Evolutionary conservation across 2,888 invertebrate genomes (phyloP), one percentile per base, ranked within the genome.

Genomic region (Gortyna flavago): DNA sequence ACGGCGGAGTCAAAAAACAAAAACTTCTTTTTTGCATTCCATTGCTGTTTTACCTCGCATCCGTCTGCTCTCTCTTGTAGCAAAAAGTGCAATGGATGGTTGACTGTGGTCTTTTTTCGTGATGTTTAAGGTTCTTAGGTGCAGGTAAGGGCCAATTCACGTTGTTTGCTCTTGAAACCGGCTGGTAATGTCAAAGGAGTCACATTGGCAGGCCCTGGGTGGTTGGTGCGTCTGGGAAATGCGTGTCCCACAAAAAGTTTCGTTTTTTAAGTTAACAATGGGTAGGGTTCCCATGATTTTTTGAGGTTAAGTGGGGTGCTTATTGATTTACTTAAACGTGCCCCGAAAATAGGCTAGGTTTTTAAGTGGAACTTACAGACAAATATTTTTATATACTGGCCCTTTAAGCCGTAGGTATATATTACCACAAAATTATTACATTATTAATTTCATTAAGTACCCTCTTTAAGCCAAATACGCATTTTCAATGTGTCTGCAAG

Each of bases 181-280:
- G 93, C 90, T 89, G 88, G 88, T 91, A 95, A 95, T 93, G 95
- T 95, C 95, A 93, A 92, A 92, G 84, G 91, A 94, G 95, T 95
- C 95, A 95, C 95, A 91, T 95, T 95, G 92, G 88, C 85, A 85
- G 90, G 91, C 92, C 93, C 93, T 94, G n/a, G n/a, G n/a, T n/a
- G n/a, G n/a, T n/a, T 92, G 90, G 81, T 75, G 75, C 84, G 91
- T 89, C 90, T 88, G 91, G 86, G 90, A 92, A 87, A 89, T 84
- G 85, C 73, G 72, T 83, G 79, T 81, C 75, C 51, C 64, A 80
- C 59, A 88, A 85, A 87, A 89, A 84, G 79, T 72, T 79, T 77
- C 2, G 54, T 77, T 82, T 80, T 78, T 88, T 86, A 72, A 75
- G 79, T 85, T 75, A 87, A 87, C 80, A 87, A 88, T 87, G 80